A percentile compares a stretch with the other conserved stretches of the same genome.
These are phyloP conservation scores for Myocastor coypus DNA, from an alignment of 2,113 vertebrate genomes.

Conservation along the genomic window DNA sequence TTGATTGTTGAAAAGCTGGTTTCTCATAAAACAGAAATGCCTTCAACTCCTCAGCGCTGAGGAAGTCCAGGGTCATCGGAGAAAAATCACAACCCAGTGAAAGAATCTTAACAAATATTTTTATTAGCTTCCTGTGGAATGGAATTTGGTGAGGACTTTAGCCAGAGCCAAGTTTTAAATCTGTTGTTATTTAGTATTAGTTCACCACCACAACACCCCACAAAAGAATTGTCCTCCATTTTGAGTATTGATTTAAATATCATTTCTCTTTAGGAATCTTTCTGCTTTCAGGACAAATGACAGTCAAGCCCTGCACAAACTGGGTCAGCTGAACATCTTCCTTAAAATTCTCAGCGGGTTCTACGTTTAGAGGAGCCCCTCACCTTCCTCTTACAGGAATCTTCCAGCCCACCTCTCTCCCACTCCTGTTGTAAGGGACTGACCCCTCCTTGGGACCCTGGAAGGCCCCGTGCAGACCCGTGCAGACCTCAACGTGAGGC, in stretches of 20 bases:
- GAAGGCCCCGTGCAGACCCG: too few relatives aligned
- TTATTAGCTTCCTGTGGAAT: conserved; percentile 68
- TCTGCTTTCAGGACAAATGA: conserved; percentile 14
- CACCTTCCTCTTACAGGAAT: not conserved
- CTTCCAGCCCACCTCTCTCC: accelerated
- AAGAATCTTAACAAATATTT: conserved; percentile 52
- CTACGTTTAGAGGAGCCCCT: not conserved
- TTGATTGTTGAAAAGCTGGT: not conserved
- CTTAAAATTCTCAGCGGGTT: not conserved
- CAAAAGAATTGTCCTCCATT: not conserved
- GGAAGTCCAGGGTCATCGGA: not conserved
- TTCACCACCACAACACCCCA: conserved; percentile 7
- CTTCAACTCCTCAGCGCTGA: not conserved
- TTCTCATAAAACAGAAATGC: not conserved
- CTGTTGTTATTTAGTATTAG: conserved; percentile 62
- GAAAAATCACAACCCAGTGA: conserved; percentile 43
- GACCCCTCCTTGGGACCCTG: not conserved
- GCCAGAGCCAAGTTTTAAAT: conserved; percentile 63
- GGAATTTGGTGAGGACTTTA: conserved; percentile 46
- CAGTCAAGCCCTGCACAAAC: not conserved
- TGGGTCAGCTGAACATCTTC: not conserved
- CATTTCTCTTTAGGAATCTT: not conserved
- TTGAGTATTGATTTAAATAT: not conserved
- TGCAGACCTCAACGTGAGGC: not conserved
- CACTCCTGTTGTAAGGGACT: too few relatives aligned